Evolutionary conservation across 2,797 vertebrate species (phyloP).

Genomic region (Muscicapa comitata): DNA sequence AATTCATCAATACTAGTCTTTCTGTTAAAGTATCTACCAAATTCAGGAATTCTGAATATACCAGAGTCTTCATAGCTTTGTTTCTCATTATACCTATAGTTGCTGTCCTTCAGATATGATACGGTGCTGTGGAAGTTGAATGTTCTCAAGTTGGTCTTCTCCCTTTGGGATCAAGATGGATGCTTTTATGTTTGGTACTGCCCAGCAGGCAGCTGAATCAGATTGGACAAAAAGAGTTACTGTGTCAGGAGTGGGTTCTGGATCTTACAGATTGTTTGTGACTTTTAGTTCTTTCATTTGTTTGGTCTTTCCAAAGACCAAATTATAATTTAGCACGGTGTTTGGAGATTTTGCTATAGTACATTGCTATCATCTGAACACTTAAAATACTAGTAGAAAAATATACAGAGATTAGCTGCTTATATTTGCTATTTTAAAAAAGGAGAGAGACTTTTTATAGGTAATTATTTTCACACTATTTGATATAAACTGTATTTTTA

Average conservation of each 20-base stretch:
- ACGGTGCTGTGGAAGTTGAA: accelerated
- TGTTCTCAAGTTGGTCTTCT: not conserved
- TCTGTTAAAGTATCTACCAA: not conserved
- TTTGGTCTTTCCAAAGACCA: not conserved
- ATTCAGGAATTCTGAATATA: not conserved
- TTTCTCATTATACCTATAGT: not conserved
- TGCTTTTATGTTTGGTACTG: not conserved
- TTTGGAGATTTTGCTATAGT: not conserved
- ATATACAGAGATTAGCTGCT: not conserved
- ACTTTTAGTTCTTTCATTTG: not conserved
- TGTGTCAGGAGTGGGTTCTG: not conserved
- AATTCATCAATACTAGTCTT: not conserved
- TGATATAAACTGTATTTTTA: not conserved
- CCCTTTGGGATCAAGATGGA: not conserved
- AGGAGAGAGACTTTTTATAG: not conserved
- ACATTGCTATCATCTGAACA: not conserved
- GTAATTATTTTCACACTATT: not conserved
- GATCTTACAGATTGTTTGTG: not conserved
- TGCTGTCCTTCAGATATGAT: not conserved
- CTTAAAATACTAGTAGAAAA: not conserved
- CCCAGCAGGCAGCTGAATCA: not conserved
- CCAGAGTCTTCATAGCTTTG: not conserved
- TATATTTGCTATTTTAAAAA: not conserved
- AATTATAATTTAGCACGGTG: not conserved
- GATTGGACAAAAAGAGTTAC: not conserved